Evolutionary conservation across 2,113 vertebrate genomes (phyloP), one percentile per base, ranked within the genome.

Genomic region (Alouatta palliata): DNA sequence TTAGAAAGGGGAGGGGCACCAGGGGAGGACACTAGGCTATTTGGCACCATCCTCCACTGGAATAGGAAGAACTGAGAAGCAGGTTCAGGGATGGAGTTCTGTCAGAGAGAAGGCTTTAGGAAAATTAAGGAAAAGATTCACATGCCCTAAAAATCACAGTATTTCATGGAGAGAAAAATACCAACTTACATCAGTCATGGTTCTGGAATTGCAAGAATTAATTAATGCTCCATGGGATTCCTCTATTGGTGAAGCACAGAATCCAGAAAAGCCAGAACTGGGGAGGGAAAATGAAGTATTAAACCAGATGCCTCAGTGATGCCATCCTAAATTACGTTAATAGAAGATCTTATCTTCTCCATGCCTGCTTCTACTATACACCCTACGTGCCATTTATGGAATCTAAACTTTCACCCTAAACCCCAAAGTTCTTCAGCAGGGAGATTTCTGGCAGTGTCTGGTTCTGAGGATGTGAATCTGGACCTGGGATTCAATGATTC

Each of bases 151-250:
- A 93, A 49, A 45, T 66, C 49, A 90, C 54, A 89, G 5, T 82
- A 90, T 83, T 87, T 95, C 68, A 85, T 92, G 54, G 13, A 80
- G 32, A 85, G 17, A 73, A 85, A 95, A 93, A 93, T 32, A 49
- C 9, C 77, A 93, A 95, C 97, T 97, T 97, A 97, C 93, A 11
- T 94, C 58, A 86, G 92, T 90, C 95, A 92, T 97, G 49, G 75
- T 90, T 90, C 47, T 76, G 47, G 43, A 95, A 90, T 3, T 61
- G 49, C n/a, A 81, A 86, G 73, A 68, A 68, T 17, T 81, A 61
- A 81, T 92, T 82, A 96, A 70, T 40, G 21, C 27, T 90, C 92
- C 75, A 90, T 87, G 21, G 19, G 10, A 19, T 64, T 92, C 80
- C 68, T 87, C 81, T 77, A 77, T 10, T 71, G 90, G 40, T 11